A percentile compares a stretch with the other conserved stretches of the same genome.
phyloP scores from a whole-genome alignment of 1,140 invertebrate species.

The Nasonia giraulti region DNA sequence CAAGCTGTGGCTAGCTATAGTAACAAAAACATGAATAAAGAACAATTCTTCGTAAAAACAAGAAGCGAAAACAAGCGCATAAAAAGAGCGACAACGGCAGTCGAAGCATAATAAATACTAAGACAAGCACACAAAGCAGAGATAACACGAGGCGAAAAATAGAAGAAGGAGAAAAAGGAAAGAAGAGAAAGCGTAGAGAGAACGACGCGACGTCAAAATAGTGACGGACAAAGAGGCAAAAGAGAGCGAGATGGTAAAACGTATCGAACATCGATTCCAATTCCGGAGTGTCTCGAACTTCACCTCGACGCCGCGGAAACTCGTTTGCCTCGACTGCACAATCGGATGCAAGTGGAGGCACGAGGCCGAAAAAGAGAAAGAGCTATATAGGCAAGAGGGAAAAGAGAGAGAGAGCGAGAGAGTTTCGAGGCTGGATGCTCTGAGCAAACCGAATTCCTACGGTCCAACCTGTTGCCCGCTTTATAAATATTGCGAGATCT shows the following conservation, averaged over 20 bases:
- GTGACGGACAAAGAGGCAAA: slow-evolving; percentile 26
- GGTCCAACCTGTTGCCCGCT: slow-evolving; percentile 39
- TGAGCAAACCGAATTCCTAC: slow-evolving; percentile 30
- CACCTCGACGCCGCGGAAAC: slow-evolving; percentile 13
- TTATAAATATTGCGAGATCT: slow-evolving; percentile 29
- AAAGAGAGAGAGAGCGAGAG: background rate
- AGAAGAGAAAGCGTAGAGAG: slow-evolving; percentile 24
- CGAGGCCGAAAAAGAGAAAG: background rate
- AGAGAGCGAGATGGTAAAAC: slow-evolving; percentile 27
- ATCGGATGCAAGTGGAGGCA: slow-evolving; percentile 24
- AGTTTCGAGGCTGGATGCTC: background rate
- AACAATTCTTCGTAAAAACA: background rate
- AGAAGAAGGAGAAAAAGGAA: slow-evolving; percentile 35
- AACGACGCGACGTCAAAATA: slow-evolving; percentile 37
- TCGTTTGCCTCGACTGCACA: slow-evolving; percentile 33
- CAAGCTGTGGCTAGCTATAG: background rate
- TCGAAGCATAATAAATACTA: slow-evolving; percentile 18
- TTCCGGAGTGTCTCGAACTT: slow-evolving; percentile 34
- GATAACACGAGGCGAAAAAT: slow-evolving; percentile 53
- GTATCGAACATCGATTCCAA: slow-evolving; percentile 51
- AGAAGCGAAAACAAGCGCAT: background rate
- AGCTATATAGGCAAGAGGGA: background rate
- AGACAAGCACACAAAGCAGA: slow-evolving; percentile 43
- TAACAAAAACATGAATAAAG: background rate
- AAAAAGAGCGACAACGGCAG: background rate